Evolutionary conservation across 1,140 invertebrate genomes (phyloP), one percentile per base, ranked within the genome.

Genomic region (Tenebrio molitor): DNA sequence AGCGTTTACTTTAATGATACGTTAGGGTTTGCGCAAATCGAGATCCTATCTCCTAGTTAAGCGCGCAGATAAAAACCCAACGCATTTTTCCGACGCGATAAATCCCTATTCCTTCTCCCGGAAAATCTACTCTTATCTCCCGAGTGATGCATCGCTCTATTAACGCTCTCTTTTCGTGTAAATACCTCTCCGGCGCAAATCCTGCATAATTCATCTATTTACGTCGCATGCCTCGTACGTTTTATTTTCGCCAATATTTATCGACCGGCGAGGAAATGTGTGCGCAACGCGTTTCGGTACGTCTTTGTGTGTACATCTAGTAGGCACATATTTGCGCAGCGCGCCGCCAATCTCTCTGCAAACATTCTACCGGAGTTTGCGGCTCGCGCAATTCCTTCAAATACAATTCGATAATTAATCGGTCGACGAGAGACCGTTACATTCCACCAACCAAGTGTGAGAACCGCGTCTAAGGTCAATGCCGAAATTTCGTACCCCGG

Each of bases 381-480:
- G 44, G 8, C 5, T 21, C 44, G 44, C 23, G 44, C 44, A 50
- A 50, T 50, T 50, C 23, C 44, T 50, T 50, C 44, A 50, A 50
- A 50, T 19, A 50, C 44, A 50, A 50, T 50, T 50, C 44, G 44
- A 50, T 50, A 50, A 50, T 50, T 50, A 50, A 50, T 50, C 44
- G 44, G 16, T 50, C 10, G 29, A 33, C 4, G 44, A 50, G 8
- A 50, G 16, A 50, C 44, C 44, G 44, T 50, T 50, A 50, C 44
- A 50, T 50, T 50, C 44, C 44, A 19, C 17, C 29, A 33, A 5
- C 29, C 44, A 50, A 50, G 44, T 50, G 44, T 50, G 44, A 50
- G 44, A 50, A 50, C 44, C n/a, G 44, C 44, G 19, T 50, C 44
- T 17, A 10, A 50, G 44, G 44, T 50, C 44, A 50, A 50, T 50